These are phyloP conservation scores for Sweltsa coloradensis DNA, from an alignment of 1,140 invertebrate species.

Conservation along the genomic window DNA sequence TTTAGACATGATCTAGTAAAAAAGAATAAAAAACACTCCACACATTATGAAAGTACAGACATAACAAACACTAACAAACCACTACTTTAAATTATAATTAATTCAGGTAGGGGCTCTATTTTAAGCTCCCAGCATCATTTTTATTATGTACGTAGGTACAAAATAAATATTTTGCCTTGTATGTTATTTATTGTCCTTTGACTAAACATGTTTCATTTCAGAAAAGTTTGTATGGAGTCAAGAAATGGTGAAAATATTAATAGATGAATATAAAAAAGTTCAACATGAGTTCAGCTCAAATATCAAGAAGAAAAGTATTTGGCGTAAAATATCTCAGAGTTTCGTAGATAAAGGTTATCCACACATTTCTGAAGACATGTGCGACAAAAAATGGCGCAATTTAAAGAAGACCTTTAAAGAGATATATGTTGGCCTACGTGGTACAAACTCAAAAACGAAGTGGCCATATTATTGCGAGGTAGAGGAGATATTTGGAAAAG, in stretches of 20 bases:
- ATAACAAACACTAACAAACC: no score
- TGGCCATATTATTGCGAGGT: slow-evolving; percentile 5
- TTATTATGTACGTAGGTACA: no score
- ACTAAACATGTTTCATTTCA: no score
- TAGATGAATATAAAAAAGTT: slow-evolving; percentile 7
- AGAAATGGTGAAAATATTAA: slow-evolving; percentile 3
- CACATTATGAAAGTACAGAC: no score
- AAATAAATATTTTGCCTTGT: no score
- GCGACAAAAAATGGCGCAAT: slow-evolving; percentile 9
- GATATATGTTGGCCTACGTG: slow-evolving; percentile 6
- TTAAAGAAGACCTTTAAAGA: slow-evolving; percentile 10
- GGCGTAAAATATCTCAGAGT: slow-evolving; percentile 2
- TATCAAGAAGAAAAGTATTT: slow-evolving; percentile 6
- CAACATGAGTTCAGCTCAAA: slow-evolving; percentile 7
- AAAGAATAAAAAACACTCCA: no score
- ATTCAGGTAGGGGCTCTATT: no score
- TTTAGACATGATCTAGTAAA: no score
- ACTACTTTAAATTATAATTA: no score
- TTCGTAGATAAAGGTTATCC: slow-evolving; percentile 1
- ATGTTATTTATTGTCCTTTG: no score
- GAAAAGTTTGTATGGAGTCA: slow-evolving; percentile 10
- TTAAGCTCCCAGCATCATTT: no score
- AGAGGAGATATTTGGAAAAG: slow-evolving; percentile 7
- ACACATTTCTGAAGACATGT: slow-evolving; percentile 4
- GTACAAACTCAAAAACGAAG: not conserved